phyloP scores from a whole-genome alignment of 2,797 vertebrate species.

The Alauda arvensis region DNA sequence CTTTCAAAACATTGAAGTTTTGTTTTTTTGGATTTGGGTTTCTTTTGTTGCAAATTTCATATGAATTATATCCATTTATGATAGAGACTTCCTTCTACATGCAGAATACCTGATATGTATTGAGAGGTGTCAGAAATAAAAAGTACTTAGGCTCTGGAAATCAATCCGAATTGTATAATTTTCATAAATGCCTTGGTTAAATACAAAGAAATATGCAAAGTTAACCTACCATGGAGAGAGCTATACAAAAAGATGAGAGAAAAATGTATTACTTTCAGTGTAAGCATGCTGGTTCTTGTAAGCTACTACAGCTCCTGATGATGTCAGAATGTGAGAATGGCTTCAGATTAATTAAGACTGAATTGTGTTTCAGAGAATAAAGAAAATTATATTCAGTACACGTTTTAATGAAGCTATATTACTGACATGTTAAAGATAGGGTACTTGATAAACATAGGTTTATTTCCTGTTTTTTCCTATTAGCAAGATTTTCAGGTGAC shows the following conservation, averaged over 20 bases:
- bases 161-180: background rate
- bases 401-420: background rate
- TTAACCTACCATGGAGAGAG: background rate
- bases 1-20: background rate
- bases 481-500: background rate
- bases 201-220: background rate
- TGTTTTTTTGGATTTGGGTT: rapidly evolving
- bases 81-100: background rate
- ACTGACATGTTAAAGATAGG: background rate
- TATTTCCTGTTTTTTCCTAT: background rate
- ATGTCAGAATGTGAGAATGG: background rate
- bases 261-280: background rate
- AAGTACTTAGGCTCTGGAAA: background rate
- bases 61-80: background rate
- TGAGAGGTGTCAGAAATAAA: background rate
- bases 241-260: background rate
- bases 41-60: background rate
- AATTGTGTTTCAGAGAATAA: background rate
- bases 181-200: background rate
- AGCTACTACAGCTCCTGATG: background rate
- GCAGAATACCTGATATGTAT: background rate
- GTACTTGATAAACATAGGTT: background rate
- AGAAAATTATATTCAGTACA: background rate
- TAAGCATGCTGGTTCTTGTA: background rate
- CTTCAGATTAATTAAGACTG: background rate